These are phyloP conservation scores for Periplaneta americana DNA, from an alignment of 1,140 invertebrate species.

Conservation along the genomic window DNA sequence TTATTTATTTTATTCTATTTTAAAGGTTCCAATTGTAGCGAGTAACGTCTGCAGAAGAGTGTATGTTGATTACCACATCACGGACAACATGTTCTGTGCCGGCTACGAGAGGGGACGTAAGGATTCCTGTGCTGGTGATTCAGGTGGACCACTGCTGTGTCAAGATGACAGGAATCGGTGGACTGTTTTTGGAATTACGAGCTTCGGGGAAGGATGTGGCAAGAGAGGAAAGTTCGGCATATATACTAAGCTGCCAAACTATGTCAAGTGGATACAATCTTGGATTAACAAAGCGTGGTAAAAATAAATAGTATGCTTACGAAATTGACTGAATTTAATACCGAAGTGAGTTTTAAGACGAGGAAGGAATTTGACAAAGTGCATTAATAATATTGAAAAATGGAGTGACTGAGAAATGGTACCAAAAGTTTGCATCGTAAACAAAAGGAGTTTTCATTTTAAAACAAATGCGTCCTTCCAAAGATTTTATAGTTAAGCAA, in stretches of 20 bases:
- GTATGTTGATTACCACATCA: slow-evolving; percentile 49
- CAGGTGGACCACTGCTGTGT: slow-evolving; percentile 63
- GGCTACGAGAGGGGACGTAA: slow-evolving; percentile 44
- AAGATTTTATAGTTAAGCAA: too few relatives aligned
- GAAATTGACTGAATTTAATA: too few relatives aligned
- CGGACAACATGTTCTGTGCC: slow-evolving; percentile 53
- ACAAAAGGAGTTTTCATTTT: too few relatives aligned
- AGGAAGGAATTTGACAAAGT: too few relatives aligned
- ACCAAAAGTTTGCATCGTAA: too few relatives aligned
- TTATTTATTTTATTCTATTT: neutral
- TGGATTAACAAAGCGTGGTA: slow-evolving; percentile 42
- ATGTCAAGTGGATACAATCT: slow-evolving; percentile 75
- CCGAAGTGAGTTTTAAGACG: too few relatives aligned
- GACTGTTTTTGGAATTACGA: slow-evolving; percentile 86
- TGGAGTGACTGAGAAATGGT: too few relatives aligned
- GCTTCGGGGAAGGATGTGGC: slow-evolving; percentile 91
- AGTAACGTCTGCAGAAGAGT: slow-evolving; percentile 39
- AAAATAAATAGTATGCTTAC: neutral
- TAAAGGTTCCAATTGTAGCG: slow-evolving; percentile 47
- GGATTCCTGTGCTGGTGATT: slow-evolving; percentile 56
- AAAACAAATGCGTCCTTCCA: too few relatives aligned
- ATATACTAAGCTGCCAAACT: slow-evolving; percentile 82
- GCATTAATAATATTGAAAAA: too few relatives aligned
- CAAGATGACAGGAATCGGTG: slow-evolving; percentile 38
- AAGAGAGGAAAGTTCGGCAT: slow-evolving; percentile 87